Conservation (phyloP, 2,113 vertebrate genomes). For the Calypte anna region DNA sequence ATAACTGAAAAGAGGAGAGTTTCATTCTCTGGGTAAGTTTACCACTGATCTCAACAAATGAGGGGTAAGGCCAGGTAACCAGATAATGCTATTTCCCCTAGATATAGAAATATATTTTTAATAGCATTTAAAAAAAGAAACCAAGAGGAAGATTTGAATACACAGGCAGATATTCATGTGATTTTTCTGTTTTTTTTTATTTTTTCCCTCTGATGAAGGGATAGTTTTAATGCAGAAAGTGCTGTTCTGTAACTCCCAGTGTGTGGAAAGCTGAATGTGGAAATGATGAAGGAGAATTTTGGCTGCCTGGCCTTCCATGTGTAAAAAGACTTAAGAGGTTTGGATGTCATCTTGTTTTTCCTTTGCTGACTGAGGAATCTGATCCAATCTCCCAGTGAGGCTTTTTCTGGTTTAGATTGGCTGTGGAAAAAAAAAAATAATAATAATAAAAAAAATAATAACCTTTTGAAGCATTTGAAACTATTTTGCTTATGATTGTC, state of each 20-base stretch:
- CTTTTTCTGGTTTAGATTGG: conserved; percentile 2
- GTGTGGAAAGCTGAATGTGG: not conserved
- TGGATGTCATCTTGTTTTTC: conserved; percentile 29
- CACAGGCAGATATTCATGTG: not conserved
- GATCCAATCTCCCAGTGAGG: not conserved
- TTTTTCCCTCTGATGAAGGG: not conserved
- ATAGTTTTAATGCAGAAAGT: not conserved
- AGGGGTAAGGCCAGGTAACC: not conserved
- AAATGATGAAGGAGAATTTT: conserved; percentile 35
- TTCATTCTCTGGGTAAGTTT: not conserved
- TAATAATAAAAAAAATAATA: not conserved
- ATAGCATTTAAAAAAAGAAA: not conserved
- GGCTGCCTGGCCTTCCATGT: conserved; percentile 36
- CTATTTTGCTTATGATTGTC: not conserved
- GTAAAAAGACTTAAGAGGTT: conserved; percentile 48
- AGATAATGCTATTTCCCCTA: not conserved
- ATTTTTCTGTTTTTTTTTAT: not conserved
- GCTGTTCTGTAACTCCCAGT: not conserved
- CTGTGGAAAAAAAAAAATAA: not conserved
- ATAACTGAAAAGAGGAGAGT: not conserved
- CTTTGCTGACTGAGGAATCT: not conserved
- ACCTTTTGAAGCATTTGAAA: not conserved
- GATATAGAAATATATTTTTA: not conserved
- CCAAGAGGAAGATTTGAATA: not conserved
- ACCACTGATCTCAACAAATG: not conserved